These are phyloP conservation scores for Halesus radiatus DNA, from an alignment of 1,140 invertebrate genomes.

Conservation along the genomic window DNA sequence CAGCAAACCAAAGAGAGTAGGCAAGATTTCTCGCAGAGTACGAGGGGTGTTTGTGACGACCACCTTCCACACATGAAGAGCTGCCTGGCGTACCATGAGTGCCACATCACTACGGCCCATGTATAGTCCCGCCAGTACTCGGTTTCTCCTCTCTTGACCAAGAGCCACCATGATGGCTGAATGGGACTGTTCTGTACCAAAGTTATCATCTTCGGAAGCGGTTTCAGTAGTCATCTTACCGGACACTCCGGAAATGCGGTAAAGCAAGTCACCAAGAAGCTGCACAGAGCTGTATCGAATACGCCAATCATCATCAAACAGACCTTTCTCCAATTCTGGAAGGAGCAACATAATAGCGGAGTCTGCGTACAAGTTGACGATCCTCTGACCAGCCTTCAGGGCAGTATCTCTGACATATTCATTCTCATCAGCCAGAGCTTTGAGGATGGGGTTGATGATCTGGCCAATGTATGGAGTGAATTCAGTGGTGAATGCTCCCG, in stretches of 20 bases:
- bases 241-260: slow-evolving; percentile 96
- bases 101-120: slow-evolving; percentile 98
- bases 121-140: slow-evolving; percentile 95
- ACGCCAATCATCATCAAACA: slow-evolving; percentile 98
- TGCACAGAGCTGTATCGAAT: slow-evolving; percentile 97
- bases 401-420: slow-evolving; percentile 99
- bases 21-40: slow-evolving; percentile 96
- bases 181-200: slow-evolving; percentile 97
- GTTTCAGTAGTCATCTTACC: slow-evolving; percentile 99
- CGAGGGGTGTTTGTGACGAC: slow-evolving; percentile 97
- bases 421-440: slow-evolving; percentile 98
- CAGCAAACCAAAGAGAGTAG: slow-evolving; percentile 92
- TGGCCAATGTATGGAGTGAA: slow-evolving; percentile 97
- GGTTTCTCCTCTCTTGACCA: slow-evolving; percentile 90
- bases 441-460: slow-evolving; percentile 97
- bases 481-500: slow-evolving; percentile 93
- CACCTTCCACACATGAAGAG: slow-evolving; percentile 98
- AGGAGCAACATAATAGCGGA: slow-evolving; percentile 94
- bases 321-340: slow-evolving; percentile 93
- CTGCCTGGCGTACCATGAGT: slow-evolving; percentile 96
- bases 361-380: slow-evolving; percentile 97
- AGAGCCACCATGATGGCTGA: slow-evolving; percentile 90
- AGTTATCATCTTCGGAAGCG: slow-evolving; percentile 98
- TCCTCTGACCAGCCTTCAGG: slow-evolving; percentile 94
- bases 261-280: slow-evolving; percentile 95